Evolutionary conservation across 2,113 vertebrate genomes (phyloP).

Genomic region (Callorhinus ursinus): DNA sequence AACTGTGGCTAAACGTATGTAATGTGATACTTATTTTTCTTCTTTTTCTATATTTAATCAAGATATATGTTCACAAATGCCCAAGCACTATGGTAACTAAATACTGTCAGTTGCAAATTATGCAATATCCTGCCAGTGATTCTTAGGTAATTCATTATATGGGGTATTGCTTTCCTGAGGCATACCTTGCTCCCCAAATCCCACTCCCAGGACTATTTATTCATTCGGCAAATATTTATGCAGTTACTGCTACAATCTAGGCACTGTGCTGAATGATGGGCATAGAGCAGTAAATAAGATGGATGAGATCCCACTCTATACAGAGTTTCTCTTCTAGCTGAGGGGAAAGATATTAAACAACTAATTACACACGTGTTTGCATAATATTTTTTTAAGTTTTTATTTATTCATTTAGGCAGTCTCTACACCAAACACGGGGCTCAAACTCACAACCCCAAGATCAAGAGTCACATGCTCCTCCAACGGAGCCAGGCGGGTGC

Average conservation of each 20-base stretch:
- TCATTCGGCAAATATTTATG: background rate
- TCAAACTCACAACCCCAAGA: background rate
- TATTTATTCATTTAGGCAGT: background rate
- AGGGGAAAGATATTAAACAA: background rate
- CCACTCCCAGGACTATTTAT: background rate
- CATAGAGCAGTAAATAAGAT: background rate
- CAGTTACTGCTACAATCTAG: background rate
- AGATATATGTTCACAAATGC: slow-evolving; percentile 32
- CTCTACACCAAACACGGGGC: background rate
- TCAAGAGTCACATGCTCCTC: background rate
- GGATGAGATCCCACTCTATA: background rate
- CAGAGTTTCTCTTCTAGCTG: background rate
- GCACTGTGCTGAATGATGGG: background rate
- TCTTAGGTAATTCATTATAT: slow-evolving; percentile 32
- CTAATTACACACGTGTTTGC: background rate
- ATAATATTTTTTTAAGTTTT: background rate
- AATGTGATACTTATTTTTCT: background rate
- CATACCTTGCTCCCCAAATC: background rate
- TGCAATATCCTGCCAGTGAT: background rate
- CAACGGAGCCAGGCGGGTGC: background rate
- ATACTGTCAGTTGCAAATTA: slow-evolving; percentile 39
- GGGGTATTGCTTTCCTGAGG: background rate
- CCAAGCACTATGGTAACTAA: slow-evolving; percentile 59
- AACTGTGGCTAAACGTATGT: background rate
- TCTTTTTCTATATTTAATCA: slow-evolving; percentile 49